Conservation (phyloP, 2,113 vertebrate species). For the Prochilodus magdalenae region DNA sequence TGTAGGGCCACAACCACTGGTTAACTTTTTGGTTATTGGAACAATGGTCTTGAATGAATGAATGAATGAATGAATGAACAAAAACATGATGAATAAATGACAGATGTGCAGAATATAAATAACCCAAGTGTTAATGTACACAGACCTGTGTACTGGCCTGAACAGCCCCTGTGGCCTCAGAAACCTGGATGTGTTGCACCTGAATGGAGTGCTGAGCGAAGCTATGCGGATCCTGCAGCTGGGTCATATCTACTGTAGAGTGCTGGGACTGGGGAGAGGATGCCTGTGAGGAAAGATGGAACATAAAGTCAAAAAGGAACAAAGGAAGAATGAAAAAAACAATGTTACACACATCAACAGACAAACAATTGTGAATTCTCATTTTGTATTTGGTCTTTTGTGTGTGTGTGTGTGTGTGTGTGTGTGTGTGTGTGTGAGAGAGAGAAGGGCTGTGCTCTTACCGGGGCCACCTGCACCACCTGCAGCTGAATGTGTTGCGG, state of each 20-base stretch:
- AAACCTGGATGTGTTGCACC: constrained; percentile 96
- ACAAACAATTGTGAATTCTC: too few species aligned
- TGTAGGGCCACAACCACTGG: too few species aligned
- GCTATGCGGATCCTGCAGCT: constrained; percentile 92
- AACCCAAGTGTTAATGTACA: not conserved
- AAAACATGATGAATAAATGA: too few species aligned
- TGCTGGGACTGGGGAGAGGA: constrained; percentile 93
- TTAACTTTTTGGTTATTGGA: too few species aligned
- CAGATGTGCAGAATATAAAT: not conserved
- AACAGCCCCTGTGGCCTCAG: constrained; percentile 79
- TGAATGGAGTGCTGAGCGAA: constrained; percentile 97
- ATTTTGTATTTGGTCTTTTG: too few species aligned
- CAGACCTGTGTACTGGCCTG: constrained; percentile 78
- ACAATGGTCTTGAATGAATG: not conserved
- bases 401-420: too few species aligned
- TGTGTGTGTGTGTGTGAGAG: too few species aligned
- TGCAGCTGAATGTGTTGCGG: constrained; percentile 96
- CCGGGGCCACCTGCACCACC: constrained; percentile 95
- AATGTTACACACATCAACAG: too few species aligned
- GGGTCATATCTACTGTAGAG: constrained; percentile 91
- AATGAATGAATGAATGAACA: not conserved
- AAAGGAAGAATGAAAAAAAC: not conserved
- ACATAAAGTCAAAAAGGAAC: not conserved
- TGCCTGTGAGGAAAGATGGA: constrained; percentile 70
- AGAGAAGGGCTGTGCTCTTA: constrained; percentile 65